Base-by-base conservation (phyloP, 1,140 invertebrate genomes). In the Drosophila pachea region DNA sequence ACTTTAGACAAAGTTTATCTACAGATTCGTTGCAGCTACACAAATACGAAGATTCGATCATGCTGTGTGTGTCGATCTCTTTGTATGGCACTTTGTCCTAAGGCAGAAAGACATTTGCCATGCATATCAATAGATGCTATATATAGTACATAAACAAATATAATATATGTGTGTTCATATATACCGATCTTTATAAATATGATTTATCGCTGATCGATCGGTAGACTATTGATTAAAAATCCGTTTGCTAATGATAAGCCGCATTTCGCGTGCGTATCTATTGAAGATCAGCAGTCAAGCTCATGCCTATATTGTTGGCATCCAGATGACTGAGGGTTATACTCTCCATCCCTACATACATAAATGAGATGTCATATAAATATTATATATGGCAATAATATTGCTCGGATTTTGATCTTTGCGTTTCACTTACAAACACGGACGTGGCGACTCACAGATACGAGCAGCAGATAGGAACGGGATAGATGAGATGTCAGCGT, bases 1-100 rank as follows among this genome's bases (percentile, higher is more conserved):
- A 88, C 87, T 88, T 84, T 88, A 73, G 73, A 74, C 87, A 87
- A 81, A 88, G 87, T 88, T 88, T 88, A 88, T 88, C 87, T 87
- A 75, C 77, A 73, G 58, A 42, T 64, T 67, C 62, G 49, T 54
- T 54, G 12, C 11, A 40, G 22, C 40, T 53, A 38, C 5, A 36
- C 54, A 66, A 45, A 53, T 54, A 72, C 45, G 68, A 66, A 53
- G 60, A 83, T 66, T 73, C 68, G 14, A 53, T 32, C 49, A 52
- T 42, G 16, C 40, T 22, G 32, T 14, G 48, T 43, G 7, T 75
- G 47, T 76, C 29, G 76, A 86, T 84, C 74, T 73, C 76, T 81
- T 84, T 84, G 81, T 84, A 11, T 29, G 16, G 2, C 49, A 16
- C 32, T 50, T 56, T 48, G 58, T 60, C 49, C 54, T 22, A 22